Conservation (phyloP, 2,888 invertebrate genomes). For the Entomobrya multifasciata region DNA sequence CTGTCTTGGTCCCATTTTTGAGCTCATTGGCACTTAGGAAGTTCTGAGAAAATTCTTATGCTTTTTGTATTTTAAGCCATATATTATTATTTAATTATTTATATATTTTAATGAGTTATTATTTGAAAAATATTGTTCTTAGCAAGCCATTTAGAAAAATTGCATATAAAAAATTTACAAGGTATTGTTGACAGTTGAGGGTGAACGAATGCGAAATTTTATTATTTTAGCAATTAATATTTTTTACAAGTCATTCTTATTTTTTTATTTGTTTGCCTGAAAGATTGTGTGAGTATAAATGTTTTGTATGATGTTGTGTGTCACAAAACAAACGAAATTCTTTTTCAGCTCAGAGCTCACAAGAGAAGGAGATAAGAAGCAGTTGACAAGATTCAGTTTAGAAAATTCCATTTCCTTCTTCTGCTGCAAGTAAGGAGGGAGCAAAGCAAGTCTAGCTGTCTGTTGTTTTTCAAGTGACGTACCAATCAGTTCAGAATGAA, state of each 20-base stretch:
- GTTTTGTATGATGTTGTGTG: constrained; percentile 49
- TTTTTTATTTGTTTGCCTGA: constrained; percentile 36
- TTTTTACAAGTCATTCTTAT: not conserved
- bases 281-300: constrained; percentile 28
- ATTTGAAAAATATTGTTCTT: constrained; percentile 38
- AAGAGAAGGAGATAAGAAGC: constrained; percentile 20
- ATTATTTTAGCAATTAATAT: not conserved
- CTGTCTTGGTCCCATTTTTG: constrained; percentile 38
- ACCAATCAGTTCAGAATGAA: constrained; percentile 18
- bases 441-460: not conserved
- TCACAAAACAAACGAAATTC: constrained; percentile 41
- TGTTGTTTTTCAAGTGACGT: constrained; percentile 25
- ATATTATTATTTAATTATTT: not conserved
- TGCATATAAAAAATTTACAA: constrained; percentile 15
- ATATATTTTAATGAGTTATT: not conserved
- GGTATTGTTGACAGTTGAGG: constrained; percentile 35
- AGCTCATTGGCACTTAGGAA: constrained; percentile 41
- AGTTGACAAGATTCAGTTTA: constrained; percentile 37
- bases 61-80: constrained; percentile 42
- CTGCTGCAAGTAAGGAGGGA: not conserved
- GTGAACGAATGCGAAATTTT: constrained; percentile 58
- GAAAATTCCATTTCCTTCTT: constrained; percentile 16
- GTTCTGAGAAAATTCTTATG: not conserved
- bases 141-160: not conserved
- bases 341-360: constrained; percentile 44